These are phyloP conservation scores for Urocyon cinereoargenteus DNA, from an alignment of 2,797 vertebrate species.

Conservation along the genomic window DNA sequence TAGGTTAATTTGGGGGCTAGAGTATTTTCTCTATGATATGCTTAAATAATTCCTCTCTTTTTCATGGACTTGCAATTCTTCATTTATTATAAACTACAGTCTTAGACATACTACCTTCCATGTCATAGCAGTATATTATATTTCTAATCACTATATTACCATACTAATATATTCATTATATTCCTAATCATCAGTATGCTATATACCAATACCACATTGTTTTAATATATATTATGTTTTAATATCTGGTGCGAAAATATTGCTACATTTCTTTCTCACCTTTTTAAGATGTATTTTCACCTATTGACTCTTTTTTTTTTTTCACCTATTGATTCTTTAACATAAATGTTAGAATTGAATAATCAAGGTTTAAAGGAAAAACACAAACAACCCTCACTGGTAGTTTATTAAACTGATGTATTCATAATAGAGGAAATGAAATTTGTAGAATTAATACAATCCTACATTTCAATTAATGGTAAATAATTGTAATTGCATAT, in stretches of 20 bases:
- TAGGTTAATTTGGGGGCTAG: neutral
- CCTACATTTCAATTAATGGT: neutral
- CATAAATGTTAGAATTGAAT: neutral
- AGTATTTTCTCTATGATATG: neutral
- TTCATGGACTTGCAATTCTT: neutral
- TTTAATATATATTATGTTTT: neutral
- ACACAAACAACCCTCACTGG: neutral
- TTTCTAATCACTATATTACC: neutral
- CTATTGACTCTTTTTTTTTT: neutral
- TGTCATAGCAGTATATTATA: neutral
- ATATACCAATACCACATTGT: neutral
- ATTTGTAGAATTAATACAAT: neutral
- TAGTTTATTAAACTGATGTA: neutral
- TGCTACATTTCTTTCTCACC: neutral
- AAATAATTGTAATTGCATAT: neutral
- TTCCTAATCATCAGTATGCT: neutral
- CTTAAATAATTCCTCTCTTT: neutral
- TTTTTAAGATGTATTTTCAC: neutral
- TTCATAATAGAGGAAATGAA: neutral
- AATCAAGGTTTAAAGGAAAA: neutral
- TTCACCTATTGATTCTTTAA: neutral
- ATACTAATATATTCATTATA: neutral
- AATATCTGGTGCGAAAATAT: neutral
- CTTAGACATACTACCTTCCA: neutral
- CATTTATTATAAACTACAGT: neutral